These are phyloP conservation scores for Egretta garzetta DNA, from an alignment of 2,113 vertebrate genomes.

Conservation along the genomic window DNA sequence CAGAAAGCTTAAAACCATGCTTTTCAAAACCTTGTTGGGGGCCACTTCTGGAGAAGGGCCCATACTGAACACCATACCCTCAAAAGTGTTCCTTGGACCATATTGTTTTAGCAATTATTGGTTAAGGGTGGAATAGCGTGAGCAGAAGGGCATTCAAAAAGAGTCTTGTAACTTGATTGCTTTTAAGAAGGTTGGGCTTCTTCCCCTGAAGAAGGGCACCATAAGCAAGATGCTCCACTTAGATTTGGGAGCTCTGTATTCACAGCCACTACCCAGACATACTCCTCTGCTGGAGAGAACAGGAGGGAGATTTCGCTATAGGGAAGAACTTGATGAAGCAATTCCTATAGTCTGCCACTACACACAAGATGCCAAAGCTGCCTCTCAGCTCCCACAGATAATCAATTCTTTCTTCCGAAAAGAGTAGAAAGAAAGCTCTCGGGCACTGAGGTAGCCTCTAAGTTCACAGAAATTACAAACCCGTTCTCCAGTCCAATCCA, in stretches of 20 bases:
- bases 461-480: background rate
- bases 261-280: background rate
- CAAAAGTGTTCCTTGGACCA: rapidly evolving
- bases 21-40: too few relatives aligned
- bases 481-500: background rate
- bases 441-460: background rate
- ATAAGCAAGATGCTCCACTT: background rate
- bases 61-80: background rate
- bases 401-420: background rate
- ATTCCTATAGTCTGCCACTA: background rate
- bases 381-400: background rate
- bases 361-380: background rate
- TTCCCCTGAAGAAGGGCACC: background rate
- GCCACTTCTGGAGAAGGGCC: background rate
- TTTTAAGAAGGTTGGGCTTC: background rate
- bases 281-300: background rate
- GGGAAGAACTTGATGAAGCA: background rate
- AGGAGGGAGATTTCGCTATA: background rate
- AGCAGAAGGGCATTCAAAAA: background rate
- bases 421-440: too few relatives aligned
- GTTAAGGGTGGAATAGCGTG: background rate
- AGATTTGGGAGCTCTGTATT: background rate
- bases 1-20: background rate
- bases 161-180: too few relatives aligned
- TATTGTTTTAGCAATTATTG: too few relatives aligned